These are phyloP conservation scores for Pelochelys cantorii DNA, from an alignment of 2,797 vertebrate species.

Conservation along the genomic window DNA sequence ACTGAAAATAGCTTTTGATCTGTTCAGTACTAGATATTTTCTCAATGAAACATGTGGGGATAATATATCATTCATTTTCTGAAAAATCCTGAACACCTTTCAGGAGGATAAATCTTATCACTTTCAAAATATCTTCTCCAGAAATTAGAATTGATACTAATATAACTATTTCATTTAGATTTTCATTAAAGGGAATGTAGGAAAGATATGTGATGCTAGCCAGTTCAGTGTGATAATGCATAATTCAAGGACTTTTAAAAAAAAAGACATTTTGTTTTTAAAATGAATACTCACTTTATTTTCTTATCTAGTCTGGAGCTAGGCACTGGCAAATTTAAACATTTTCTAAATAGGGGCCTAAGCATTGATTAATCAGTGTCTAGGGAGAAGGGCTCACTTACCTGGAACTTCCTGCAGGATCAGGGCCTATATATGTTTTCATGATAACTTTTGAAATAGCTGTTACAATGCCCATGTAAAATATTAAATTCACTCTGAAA, in stretches of 20 bases:
- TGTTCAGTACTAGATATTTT: neutral
- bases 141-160: neutral
- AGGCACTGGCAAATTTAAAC: neutral
- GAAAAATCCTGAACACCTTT: neutral
- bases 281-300: neutral
- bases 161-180: neutral
- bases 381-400: neutral
- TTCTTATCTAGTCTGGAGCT: neutral
- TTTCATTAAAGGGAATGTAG: neutral
- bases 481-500: neutral
- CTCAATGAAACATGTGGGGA: neutral
- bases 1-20: conserved; percentile 1
- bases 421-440: neutral
- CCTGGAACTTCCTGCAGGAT: neutral
- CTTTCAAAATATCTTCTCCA: neutral
- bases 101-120: neutral
- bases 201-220: neutral
- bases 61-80: neutral
- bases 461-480: neutral
- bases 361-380: neutral
- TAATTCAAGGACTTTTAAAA: neutral
- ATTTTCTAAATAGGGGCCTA: neutral
- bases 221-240: neutral
- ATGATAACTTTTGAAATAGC: neutral
- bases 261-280: neutral